These are phyloP conservation scores for Trissonchulus sp. DNA, from an alignment of 2,888 invertebrate genomes.

Conservation along the genomic window DNA sequence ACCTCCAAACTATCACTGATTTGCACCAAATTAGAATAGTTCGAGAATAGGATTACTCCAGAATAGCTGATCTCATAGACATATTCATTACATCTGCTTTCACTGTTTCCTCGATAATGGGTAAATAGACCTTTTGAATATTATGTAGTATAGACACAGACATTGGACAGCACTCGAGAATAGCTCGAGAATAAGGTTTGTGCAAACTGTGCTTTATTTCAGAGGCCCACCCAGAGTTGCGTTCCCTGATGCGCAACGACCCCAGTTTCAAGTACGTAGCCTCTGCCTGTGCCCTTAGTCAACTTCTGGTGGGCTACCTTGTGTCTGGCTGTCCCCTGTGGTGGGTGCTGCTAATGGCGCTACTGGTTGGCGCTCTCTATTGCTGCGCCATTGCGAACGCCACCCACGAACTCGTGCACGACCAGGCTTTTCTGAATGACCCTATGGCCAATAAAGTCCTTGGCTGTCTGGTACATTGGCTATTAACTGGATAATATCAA, in stretches of 20 bases:
- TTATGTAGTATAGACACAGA: background rate
- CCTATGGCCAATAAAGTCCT: slow-evolving; percentile 26
- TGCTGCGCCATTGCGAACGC: slow-evolving; percentile 28
- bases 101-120: no score
- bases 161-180: no score
- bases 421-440: slow-evolving; percentile 15
- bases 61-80: no score
- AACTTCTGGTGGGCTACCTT: slow-evolving; percentile 18
- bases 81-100: no score
- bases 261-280: slow-evolving; percentile 30
- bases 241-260: slow-evolving; percentile 17
- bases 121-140: no score
- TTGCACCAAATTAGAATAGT: no score
- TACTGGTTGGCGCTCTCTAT: slow-evolving; percentile 15
- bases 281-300: slow-evolving; percentile 23
- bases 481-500: no score
- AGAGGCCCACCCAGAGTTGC: slow-evolving; percentile 28
- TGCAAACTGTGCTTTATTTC: no score
- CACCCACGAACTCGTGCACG: slow-evolving; percentile 26
- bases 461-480: background rate
- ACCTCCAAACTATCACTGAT: no score
- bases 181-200: no score
- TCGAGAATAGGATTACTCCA: no score
- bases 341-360: background rate
- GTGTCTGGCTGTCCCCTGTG: background rate